Evolutionary conservation across 1,140 invertebrate genomes (phyloP), one percentile per base, ranked within the genome.

Genomic region (Asobara japonica): DNA sequence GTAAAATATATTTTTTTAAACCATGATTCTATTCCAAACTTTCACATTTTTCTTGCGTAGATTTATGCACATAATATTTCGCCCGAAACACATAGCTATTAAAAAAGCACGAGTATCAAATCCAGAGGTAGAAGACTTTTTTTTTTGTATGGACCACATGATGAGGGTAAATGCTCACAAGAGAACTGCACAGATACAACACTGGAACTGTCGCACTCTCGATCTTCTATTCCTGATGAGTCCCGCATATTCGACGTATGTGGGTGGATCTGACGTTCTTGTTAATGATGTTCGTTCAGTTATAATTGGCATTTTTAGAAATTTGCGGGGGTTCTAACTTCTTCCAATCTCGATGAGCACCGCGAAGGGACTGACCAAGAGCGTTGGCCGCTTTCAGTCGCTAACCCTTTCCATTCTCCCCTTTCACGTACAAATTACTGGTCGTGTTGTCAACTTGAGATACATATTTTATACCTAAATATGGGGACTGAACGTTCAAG

Each of bases 181-280:
- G 51, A 93, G 81, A 1, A 87, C 86, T 0, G 90, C 85, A 73
- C 91, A 93, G 1, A 93, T 82, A 72, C 91, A 92, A 77, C 92
- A 94, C 78, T 94, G 93, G 69, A 93, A 91, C 78, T 91, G 90
- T 11, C 89, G 88, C 22, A 93, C 83, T 51, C 89, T 89, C 18
- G 88, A 88, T 77, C 89, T 89, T 75, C 91, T 88, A 38, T 83
- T 86, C 33, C 90, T 87, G 2, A 89, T 81, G 0, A 91, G 78
- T 72, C 89, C 89, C 20, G 89, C 88, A 60, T 91, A 90, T 78
- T 92, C 93, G 5, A 91, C 88, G 77, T 93, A 92, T 5, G 89
- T 87, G 0, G 90, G 89, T 38, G 88, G 89, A 31, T 80, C 78
- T 10, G 74, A 29, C 0, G 80, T 77, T 36, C 80, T 77, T 33